Base-by-base conservation (phyloP, 2,888 invertebrate species). In the Parnassius mnemosyne region DNA sequence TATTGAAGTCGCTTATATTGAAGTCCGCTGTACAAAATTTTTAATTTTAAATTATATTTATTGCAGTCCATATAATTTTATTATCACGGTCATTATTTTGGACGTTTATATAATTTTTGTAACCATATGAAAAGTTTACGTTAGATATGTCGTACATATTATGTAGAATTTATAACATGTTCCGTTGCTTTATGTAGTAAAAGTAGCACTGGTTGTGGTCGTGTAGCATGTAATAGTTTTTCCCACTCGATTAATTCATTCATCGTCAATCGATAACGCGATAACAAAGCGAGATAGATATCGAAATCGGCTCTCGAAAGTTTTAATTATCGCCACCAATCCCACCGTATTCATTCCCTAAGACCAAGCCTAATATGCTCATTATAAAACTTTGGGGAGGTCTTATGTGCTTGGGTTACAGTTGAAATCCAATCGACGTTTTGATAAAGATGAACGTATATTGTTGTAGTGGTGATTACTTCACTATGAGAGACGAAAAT, bases 291-390 rank as follows among this genome's bases (percentile, higher is more conserved):
- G 71, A 71, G 71, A 68, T 69, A 60, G 62, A 60, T 66, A 60
- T 63, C 71, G 71, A 71, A 68, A 65, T 66, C 60, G 65, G 69
- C 73, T 74, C 74, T 80, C 69, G 83, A 83, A 87, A 85, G 84
- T 85, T 85, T 81, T 84, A 86, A 86, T 87, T 87, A 83, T 77
- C 72, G 71, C 65, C 61, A 67, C 71, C 79, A 71, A 80, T 80
- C 74, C 73, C 66, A 72, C 71, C 70, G 71, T 67, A 70, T 73
- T 69, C 58, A 61, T 65, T 68, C 62, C 51, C 60, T 51, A 61
- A 66, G 65, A 65, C 63, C 43, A 59, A 57, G 55, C 52, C 64
- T 66, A 59, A 64, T 53, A 57, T 20, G 49, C 53, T 58, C 53
- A 61, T 66, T 55, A 53, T 44, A 56, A 52, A 57, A n/a, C 42